Percentiles rank a stretch among this genome's conserved stretches.
Conservation (phyloP, 2,797 vertebrate species). For the Bovichtus diacanthus region DNA sequence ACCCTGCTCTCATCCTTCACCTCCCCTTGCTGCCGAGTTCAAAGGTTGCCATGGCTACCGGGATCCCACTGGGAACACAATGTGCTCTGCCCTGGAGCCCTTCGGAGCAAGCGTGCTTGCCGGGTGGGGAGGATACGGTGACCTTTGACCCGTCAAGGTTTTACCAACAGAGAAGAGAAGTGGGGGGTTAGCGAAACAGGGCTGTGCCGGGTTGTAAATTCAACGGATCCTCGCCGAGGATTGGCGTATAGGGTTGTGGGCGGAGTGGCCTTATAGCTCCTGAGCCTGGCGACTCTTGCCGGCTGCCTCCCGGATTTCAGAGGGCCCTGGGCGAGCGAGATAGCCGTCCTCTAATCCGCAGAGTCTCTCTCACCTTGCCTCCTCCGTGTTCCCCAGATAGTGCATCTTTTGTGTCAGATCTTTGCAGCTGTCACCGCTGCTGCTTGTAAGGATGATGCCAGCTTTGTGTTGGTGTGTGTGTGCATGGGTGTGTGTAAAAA, state of each 20-base stretch:
- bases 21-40: constrained; percentile 62
- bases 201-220: constrained; percentile 56
- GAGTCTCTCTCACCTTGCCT: constrained; percentile 67
- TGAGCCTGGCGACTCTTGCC: constrained; percentile 52
- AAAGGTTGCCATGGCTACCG: constrained; percentile 78
- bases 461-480: constrained; percentile 46
- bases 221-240: constrained; percentile 54
- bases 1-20: constrained; percentile 67
- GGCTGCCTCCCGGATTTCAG: constrained; percentile 64
- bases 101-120: constrained; percentile 32
- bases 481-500: constrained; percentile 12
- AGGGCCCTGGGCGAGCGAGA: constrained; percentile 64
- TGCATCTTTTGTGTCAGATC: constrained; percentile 73
- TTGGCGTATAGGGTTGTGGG: constrained; percentile 27
- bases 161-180: constrained; percentile 30
- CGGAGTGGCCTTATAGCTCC: constrained; percentile 46
- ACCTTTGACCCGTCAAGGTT: constrained; percentile 76
- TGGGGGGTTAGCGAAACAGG: constrained; percentile 8
- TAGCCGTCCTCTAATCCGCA: constrained; percentile 71
- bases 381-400: constrained; percentile 64
- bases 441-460: constrained; percentile 51
- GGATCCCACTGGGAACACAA: constrained; percentile 60
- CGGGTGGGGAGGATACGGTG: constrained; percentile 49
- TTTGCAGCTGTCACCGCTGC: constrained; percentile 61
- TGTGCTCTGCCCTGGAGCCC: constrained; percentile 64